phyloP scores from a whole-genome alignment of 2,113 vertebrate species.

The Stigmatopora argus region DNA sequence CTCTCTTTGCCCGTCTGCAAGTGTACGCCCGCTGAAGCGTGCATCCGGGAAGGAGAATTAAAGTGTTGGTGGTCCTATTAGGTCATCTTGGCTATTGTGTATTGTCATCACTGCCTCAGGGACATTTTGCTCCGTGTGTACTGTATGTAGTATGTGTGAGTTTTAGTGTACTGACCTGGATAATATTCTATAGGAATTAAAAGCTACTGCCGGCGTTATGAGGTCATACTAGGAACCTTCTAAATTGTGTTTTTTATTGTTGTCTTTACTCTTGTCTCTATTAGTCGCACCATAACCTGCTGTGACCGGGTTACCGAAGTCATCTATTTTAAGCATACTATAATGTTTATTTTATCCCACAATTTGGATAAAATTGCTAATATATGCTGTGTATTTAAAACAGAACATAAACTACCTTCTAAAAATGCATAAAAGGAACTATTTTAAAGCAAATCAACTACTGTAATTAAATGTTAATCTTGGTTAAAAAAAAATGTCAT shows the following conservation, averaged over 20 bases:
- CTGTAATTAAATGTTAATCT: no score
- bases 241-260: constrained; percentile 14
- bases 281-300: not conserved
- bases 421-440: no score
- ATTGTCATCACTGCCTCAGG: constrained; percentile 52
- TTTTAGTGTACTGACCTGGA: constrained; percentile 60
- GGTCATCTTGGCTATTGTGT: constrained; percentile 59
- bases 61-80: constrained; percentile 56
- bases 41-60: constrained; percentile 41
- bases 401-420: no score
- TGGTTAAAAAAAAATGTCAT: no score
- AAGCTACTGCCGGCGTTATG: constrained; percentile 37
- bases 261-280: not conserved
- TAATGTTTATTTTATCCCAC: no score
- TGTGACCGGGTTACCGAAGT: not conserved
- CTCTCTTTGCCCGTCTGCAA: constrained; percentile 13
- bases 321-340: not conserved
- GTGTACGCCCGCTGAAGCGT: constrained; percentile 29
- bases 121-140: constrained; percentile 16
- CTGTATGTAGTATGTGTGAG: constrained; percentile 16
- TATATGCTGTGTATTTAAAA: no score
- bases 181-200: constrained; percentile 53
- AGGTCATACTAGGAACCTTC: constrained; percentile 38
- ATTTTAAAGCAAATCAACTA: no score
- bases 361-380: no score